phyloP scores from a whole-genome alignment of 1,140 invertebrate species.

The Caerostris darwini region DNA sequence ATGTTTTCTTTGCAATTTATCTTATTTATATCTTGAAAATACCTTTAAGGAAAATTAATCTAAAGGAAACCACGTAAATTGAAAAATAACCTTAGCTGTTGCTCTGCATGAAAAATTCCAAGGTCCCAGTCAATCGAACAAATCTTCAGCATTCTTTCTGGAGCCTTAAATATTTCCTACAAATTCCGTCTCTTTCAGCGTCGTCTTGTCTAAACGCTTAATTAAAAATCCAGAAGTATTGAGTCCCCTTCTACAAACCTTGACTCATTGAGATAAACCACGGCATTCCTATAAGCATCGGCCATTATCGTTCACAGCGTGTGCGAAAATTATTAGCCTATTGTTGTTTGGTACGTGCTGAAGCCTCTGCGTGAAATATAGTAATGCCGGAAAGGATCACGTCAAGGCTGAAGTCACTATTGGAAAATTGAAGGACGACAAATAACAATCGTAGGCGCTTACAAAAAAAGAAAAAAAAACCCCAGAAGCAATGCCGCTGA shows the following conservation, averaged over 20 bases:
- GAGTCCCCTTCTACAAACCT: background rate
- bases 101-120: background rate
- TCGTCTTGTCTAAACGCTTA: background rate
- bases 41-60: too few species aligned
- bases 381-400: slow-evolving; percentile 19
- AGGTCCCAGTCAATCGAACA: background rate
- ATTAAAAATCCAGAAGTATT: background rate
- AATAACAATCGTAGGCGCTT: background rate
- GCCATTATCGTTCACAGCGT: background rate
- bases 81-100: background rate
- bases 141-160: background rate
- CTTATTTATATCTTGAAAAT: too few species aligned
- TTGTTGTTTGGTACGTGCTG: slow-evolving; percentile 5
- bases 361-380: background rate
- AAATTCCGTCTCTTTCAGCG: background rate
- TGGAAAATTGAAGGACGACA: slow-evolving; percentile 1
- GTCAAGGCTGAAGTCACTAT: slow-evolving; percentile 14
- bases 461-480: background rate
- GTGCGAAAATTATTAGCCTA: slow-evolving; percentile 3
- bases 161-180: background rate
- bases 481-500: background rate
- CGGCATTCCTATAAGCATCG: background rate
- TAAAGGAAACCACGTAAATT: background rate
- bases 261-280: background rate
- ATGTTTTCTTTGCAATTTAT: background rate